Evolutionary conservation across 1,140 invertebrate species (phyloP).

Genomic region (Drosophila yakuba): DNA sequence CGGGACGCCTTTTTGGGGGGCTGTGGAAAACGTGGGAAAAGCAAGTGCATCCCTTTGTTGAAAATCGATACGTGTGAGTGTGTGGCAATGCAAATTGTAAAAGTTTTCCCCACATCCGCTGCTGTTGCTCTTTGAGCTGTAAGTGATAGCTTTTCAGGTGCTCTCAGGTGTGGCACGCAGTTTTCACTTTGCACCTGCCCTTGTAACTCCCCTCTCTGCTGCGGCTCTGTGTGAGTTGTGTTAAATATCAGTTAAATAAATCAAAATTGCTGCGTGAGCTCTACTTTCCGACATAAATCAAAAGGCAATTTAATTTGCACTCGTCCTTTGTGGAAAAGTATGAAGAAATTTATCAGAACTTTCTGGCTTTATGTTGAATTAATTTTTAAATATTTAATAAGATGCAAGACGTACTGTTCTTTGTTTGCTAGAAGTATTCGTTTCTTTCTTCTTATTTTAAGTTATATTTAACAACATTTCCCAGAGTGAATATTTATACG

Average conservation of each 20-base stretch:
- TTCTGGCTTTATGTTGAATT: too few relatives aligned
- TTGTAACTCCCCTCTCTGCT: conserved; percentile 19
- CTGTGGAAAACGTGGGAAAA: conserved; percentile 15
- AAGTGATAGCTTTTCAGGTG: conserved; percentile 71
- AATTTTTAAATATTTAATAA: too few relatives aligned
- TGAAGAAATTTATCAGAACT: not conserved
- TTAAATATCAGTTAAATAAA: conserved; percentile 64
- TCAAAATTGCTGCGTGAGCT: conserved; percentile 48
- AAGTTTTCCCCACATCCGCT: conserved; percentile 39
- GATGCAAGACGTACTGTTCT: too few relatives aligned
- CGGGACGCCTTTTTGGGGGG: conserved; percentile 32
- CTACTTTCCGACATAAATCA: conserved; percentile 43
- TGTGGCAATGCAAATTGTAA: conserved; percentile 60
- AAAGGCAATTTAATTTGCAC: conserved; percentile 40
- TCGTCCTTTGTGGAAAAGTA: not conserved
- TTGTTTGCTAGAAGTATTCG: too few relatives aligned
- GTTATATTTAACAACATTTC: not conserved
- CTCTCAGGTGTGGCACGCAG: conserved; percentile 61
- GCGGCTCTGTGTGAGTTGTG: conserved; percentile 30
- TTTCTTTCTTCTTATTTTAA: too few relatives aligned
- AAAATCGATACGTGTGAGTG: conserved; percentile 61
- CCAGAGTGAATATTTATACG: not conserved
- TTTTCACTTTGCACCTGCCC: conserved; percentile 25
- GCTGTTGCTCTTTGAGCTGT: conserved; percentile 72
- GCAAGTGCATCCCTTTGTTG: conserved; percentile 59